These are phyloP conservation scores for Mactra quadrangularis DNA, from an alignment of 1,140 invertebrate genomes.

Conservation along the genomic window DNA sequence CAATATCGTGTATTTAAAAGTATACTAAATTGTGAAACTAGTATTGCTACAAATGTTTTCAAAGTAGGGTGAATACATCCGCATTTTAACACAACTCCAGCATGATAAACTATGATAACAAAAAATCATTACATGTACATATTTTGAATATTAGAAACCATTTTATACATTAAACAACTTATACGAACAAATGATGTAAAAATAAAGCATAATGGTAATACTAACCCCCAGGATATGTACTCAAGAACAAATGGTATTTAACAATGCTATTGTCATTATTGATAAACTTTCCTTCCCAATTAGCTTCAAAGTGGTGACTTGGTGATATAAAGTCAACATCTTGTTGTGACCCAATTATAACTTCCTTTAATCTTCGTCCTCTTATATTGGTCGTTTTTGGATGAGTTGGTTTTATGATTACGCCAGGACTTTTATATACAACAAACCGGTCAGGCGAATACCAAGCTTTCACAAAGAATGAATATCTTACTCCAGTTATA, in stretches of 20 bases:
- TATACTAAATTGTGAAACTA: background rate
- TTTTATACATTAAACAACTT: no score
- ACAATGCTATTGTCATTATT: background rate
- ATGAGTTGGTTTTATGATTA: slow-evolving; percentile 1
- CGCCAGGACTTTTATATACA: slow-evolving; percentile 16
- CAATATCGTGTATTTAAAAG: background rate
- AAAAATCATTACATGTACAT: no score
- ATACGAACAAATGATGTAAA: no score
- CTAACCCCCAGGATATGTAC: slow-evolving; percentile 15
- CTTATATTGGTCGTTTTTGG: background rate
- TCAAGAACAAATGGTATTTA: background rate
- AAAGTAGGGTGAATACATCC: background rate
- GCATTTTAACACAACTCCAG: background rate
- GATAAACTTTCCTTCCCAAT: slow-evolving; percentile 35
- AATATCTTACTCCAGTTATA: background rate
- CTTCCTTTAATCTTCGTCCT: slow-evolving; percentile 13
- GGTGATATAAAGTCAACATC: slow-evolving; percentile 12
- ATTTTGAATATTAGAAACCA: no score
- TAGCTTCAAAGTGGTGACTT: background rate
- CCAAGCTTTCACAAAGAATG: slow-evolving; percentile 26
- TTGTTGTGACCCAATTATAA: background rate
- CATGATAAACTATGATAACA: no score
- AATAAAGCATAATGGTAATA: no score
- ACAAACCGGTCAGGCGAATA: slow-evolving; percentile 14
- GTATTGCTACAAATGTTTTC: background rate